phyloP scores from a whole-genome alignment of 2,888 invertebrate species.

The Lypha dubia region DNA sequence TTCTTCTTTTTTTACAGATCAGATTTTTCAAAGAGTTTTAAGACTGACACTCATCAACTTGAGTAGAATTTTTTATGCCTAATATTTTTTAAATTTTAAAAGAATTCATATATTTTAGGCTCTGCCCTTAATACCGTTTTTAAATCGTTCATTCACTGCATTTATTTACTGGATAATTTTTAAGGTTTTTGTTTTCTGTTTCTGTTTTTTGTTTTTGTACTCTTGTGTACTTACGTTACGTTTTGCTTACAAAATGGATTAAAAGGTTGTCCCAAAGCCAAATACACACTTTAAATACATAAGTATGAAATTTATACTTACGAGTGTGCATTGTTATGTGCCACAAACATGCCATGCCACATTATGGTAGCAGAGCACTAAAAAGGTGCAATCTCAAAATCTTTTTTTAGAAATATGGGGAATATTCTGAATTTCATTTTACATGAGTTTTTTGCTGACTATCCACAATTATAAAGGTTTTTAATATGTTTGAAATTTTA shows the following conservation, averaged over 20 bases:
- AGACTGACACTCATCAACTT: too few species aligned
- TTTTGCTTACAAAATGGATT: constrained; percentile 81
- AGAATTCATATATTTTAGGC: constrained; percentile 1
- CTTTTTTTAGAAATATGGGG: neutral
- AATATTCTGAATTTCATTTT: neutral
- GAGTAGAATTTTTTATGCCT: too few species aligned
- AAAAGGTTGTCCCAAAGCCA: constrained; percentile 78
- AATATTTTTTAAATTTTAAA: neutral
- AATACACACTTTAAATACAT: constrained; percentile 63
- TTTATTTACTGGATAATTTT: constrained; percentile 34
- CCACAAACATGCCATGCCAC: constrained; percentile 40
- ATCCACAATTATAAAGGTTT: too few species aligned
- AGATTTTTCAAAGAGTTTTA: too few species aligned
- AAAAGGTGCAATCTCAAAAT: neutral
- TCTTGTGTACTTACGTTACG: constrained; percentile 69
- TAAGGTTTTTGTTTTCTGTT: constrained; percentile 16
- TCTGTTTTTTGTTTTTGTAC: constrained; percentile 7
- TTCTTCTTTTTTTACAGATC: too few species aligned
- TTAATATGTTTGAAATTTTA: neutral
- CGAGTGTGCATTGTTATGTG: constrained; percentile 30
- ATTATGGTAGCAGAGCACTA: neutral
- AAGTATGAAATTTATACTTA: constrained; percentile 48
- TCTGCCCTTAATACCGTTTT: constrained; percentile 39
- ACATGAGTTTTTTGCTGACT: too few species aligned
- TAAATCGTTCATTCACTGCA: constrained; percentile 48